phyloP scores from a whole-genome alignment of 2,797 vertebrate genomes.

The Protosalanx chinensis region DNA sequence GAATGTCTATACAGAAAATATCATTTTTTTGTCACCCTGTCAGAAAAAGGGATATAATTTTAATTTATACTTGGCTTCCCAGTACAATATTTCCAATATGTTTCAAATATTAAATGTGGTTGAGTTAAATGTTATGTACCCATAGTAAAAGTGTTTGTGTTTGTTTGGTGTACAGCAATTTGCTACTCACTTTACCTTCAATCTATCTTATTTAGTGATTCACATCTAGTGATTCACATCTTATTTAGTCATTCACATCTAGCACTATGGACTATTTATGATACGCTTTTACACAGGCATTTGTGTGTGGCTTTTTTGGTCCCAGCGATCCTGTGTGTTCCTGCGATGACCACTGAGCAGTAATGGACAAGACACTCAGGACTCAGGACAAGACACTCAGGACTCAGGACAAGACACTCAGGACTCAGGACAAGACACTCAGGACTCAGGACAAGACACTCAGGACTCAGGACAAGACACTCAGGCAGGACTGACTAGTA shows the following conservation, averaged over 20 bases:
- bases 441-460: conserved; percentile 20
- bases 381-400: conserved; percentile 19
- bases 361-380: conserved; percentile 25
- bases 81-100: too few species aligned
- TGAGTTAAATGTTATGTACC: too few species aligned
- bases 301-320: background rate
- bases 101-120: background rate
- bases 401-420: conserved; percentile 20
- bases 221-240: too few species aligned
- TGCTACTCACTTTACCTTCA: conserved; percentile 4
- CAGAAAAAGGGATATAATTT: too few species aligned
- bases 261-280: conserved; percentile 29
- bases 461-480: conserved; percentile 5
- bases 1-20: too few species aligned
- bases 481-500: background rate
- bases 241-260: too few species aligned
- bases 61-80: too few species aligned
- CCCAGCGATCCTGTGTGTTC: background rate
- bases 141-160: background rate
- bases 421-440: conserved; percentile 20
- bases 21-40: too few species aligned
- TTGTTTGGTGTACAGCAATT: background rate
- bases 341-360: conserved; percentile 8
- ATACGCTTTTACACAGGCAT: background rate
- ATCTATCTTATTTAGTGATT: too few species aligned